Evolutionary conservation across 2,888 invertebrate genomes (phyloP), one percentile per base, ranked within the genome.

Genomic region (Hedya salicella): DNA sequence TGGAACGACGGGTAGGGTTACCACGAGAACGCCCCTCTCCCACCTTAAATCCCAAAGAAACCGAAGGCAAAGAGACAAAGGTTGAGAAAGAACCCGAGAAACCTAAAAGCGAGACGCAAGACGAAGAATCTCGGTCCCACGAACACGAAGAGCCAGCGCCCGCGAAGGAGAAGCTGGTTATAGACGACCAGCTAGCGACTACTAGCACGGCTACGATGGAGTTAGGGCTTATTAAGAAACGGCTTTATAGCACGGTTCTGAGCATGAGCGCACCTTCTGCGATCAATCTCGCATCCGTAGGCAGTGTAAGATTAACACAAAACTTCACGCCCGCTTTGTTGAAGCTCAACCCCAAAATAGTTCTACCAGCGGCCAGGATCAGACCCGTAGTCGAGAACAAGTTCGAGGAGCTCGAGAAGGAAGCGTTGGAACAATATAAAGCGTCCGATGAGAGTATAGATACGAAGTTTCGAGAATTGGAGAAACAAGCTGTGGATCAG

Each of bases 401-500:
- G 72, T 90, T 91, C 67, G 94, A 94, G 64, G 94, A 94, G 73
- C 77, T 94, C 52, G 94, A 94, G 76, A 91, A 93, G 68, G 93
- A 94, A 77, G 94, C 94, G 1, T 75, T 94, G 59, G 94, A 94
- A 75, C 93, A 93, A 72, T 93, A 93, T 71, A 94, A 94, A 76
- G 92, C 93, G n/a, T 93, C 91, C 5, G 91, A 92, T 69, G 93
- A 93, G 73, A 92, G 93, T 70, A 93, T 93, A 75, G 94, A 94
- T 71, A 93, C 93, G 8, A 93, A 93, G 71, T 94, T 93, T 77
- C 90, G 93, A 61, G 95, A 95, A 70, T 81, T 95, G 65, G 95
- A 95, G 75, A 91, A 94, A 67, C 94, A 95, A 74, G 95, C 95
- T 0, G 93, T 94, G 56, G 95, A 95, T 74, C 95, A 95, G 76